These are phyloP conservation scores for Lamprologus ornatipinnis DNA, from an alignment of 2,113 vertebrate species.

Conservation along the genomic window DNA sequence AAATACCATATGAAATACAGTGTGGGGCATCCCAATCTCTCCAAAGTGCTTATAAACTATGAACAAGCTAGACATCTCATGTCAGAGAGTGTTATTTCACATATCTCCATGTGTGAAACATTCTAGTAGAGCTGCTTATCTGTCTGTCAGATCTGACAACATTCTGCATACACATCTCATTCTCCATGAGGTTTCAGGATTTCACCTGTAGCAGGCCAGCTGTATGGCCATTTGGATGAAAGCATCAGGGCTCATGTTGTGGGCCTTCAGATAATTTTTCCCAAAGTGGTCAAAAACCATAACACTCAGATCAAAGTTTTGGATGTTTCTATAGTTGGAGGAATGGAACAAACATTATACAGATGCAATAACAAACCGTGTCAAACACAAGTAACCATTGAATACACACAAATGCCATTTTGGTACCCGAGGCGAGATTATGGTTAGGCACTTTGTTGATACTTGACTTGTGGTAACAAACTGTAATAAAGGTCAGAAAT, in stretches of 20 bases:
- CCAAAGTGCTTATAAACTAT: not conserved
- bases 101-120: not conserved
- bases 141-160: not conserved
- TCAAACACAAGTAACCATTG: not conserved
- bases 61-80: not conserved
- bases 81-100: not conserved
- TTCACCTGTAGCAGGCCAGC: constrained; percentile 85
- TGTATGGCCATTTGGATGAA: constrained; percentile 88
- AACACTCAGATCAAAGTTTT: constrained; percentile 79
- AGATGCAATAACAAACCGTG: not conserved
- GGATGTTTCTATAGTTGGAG: constrained; percentile 73
- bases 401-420: not conserved
- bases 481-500: not conserved
- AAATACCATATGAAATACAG: not conserved
- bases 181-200: not conserved
- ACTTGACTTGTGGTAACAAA: not conserved
- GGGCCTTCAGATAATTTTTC: constrained; percentile 80
- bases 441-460: not conserved
- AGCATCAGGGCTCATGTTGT: constrained; percentile 85
- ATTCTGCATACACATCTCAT: not conserved
- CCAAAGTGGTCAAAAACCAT: constrained; percentile 82
- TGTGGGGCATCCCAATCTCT: not conserved
- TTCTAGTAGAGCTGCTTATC: not conserved
- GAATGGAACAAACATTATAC: not conserved
- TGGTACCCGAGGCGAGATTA: not conserved